These are phyloP conservation scores for Drosophila oshimai DNA, from an alignment of 1,140 invertebrate genomes.

Conservation along the genomic window DNA sequence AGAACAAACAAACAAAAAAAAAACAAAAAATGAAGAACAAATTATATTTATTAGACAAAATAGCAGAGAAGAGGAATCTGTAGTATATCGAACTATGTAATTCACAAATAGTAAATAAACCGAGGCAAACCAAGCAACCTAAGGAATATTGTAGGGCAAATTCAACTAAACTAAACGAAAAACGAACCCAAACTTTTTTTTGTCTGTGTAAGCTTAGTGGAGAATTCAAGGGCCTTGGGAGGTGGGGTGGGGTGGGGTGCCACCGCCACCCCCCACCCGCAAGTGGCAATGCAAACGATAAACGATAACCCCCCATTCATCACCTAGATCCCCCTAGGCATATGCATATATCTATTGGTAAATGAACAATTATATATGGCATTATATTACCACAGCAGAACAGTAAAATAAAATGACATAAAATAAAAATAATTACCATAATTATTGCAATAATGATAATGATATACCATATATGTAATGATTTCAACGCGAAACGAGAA, in stretches of 20 bases:
- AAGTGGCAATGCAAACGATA: conserved; percentile 14
- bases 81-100: conserved; percentile 79
- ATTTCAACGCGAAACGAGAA: conserved; percentile 46
- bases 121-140: conserved; percentile 27
- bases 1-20: background rate
- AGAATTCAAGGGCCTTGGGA: conserved; percentile 2
- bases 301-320: conserved; percentile 22
- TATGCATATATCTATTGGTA: conserved; percentile 52
- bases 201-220: conserved; percentile 60
- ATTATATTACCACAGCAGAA: conserved; percentile 61
- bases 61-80: conserved; percentile 52
- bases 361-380: conserved; percentile 70
- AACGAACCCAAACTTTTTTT: conserved; percentile 45
- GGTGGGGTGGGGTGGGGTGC: background rate
- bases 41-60: conserved; percentile 72
- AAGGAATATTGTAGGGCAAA: conserved; percentile 66
- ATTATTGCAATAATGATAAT: conserved; percentile 46
- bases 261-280: background rate
- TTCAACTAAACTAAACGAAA: conserved; percentile 63
- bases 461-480: conserved; percentile 52
- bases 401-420: conserved; percentile 47
- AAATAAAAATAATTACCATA: conserved; percentile 42
- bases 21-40: conserved; percentile 41
- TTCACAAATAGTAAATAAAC: conserved; percentile 71
- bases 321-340: conserved; percentile 47